Conservation (phyloP, 2,888 invertebrate species). For the Rhabditoides inermis region DNA sequence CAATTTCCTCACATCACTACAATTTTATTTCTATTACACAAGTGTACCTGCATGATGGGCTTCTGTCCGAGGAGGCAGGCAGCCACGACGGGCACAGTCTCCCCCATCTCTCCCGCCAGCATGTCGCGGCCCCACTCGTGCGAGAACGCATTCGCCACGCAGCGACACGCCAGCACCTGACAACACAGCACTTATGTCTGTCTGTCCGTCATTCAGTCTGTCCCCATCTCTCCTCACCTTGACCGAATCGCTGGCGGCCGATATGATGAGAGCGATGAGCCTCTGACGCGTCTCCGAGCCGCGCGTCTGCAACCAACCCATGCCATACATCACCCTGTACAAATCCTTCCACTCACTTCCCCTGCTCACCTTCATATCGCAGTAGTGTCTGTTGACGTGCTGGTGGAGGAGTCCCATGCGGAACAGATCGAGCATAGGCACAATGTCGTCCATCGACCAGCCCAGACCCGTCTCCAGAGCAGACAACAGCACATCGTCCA, state of each 20-base stretch:
- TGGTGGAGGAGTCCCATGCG: conserved; percentile 72
- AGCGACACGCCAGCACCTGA: conserved; percentile 71
- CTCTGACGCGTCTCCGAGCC: conserved; percentile 53
- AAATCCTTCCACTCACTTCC: too few relatives aligned
- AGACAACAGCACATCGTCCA: conserved; percentile 8
- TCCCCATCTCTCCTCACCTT: conserved; percentile 53
- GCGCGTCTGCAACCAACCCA: conserved; percentile 17
- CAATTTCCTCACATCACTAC: too few relatives aligned
- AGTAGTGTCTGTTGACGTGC: conserved; percentile 60
- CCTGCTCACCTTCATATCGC: conserved; percentile 12
- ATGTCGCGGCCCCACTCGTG: conserved; percentile 55
- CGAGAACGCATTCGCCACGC: conserved; percentile 72
- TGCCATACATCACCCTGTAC: too few relatives aligned
- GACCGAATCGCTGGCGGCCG: conserved; percentile 63
- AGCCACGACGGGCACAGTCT: conserved; percentile 16
- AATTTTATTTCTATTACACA: too few relatives aligned
- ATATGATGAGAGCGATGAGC: conserved; percentile 55
- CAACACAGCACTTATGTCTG: too few relatives aligned
- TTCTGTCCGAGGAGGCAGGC: too few relatives aligned
- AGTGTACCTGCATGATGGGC: too few relatives aligned
- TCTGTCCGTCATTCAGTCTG: too few relatives aligned
- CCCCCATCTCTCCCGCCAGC: conserved; percentile 18
- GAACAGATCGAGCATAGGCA: conserved; percentile 79
- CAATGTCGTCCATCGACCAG: conserved; percentile 73
- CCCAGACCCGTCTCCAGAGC: conserved; percentile 56